phyloP scores from a whole-genome alignment of 2,797 vertebrate genomes.

The Peromyscus aztecus region DNA sequence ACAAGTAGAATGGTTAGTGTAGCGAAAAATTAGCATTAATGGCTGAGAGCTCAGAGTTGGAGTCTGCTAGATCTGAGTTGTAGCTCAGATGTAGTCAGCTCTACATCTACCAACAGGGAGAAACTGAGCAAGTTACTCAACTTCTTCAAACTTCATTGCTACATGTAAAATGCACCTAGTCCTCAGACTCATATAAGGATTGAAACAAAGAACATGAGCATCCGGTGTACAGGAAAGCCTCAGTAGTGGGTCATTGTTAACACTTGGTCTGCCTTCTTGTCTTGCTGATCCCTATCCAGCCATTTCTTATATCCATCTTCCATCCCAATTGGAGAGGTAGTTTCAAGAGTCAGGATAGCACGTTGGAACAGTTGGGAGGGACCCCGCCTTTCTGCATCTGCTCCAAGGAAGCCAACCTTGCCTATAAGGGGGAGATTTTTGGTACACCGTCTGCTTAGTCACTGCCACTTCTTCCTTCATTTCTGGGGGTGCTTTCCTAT shows the following conservation, averaged over 20 bases:
- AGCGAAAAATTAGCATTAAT: conserved; percentile 57
- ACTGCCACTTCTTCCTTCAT: neutral
- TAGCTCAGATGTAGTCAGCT: neutral
- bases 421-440: neutral
- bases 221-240: neutral
- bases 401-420: neutral
- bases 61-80: conserved; percentile 41
- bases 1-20: neutral
- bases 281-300: neutral
- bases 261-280: neutral
- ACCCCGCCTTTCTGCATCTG: neutral
- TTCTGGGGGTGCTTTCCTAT: neutral
- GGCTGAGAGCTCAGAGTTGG: conserved; percentile 41
- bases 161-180: neutral
- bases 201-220: conserved; percentile 10
- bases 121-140: neutral
- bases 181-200: neutral
- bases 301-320: conserved; percentile 1
- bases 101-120: neutral
- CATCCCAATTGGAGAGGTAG: neutral
- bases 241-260: neutral
- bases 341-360: conserved; percentile 38
- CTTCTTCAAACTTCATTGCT: conserved; percentile 25
- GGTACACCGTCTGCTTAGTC: neutral
- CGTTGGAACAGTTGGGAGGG: neutral